A percentile compares a stretch with the other conserved stretches of the same genome.
phyloP scores from a whole-genome alignment of 2,113 vertebrate genomes.

The Calypte anna region DNA sequence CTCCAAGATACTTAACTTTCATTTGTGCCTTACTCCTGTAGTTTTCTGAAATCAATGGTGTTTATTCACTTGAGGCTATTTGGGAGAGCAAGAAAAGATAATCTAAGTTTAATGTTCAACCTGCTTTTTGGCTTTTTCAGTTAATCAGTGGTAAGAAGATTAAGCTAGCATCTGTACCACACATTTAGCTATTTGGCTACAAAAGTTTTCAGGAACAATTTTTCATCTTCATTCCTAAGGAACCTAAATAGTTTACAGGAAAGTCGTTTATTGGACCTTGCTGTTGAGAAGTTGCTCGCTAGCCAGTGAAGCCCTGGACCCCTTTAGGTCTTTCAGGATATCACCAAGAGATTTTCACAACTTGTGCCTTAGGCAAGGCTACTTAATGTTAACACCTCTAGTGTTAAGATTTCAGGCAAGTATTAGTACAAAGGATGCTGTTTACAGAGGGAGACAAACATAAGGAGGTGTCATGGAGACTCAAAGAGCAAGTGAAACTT shows the following conservation, averaged over 20 bases:
- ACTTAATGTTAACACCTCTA: not conserved
- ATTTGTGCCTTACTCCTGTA: not conserved
- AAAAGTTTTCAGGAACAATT: not conserved
- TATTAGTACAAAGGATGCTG: not conserved
- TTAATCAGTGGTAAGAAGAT: not conserved
- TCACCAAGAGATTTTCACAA: not conserved
- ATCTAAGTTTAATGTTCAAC: not conserved
- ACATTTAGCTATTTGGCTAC: not conserved
- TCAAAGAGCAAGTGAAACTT: not conserved
- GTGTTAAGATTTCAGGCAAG: not conserved
- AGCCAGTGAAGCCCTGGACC: not conserved
- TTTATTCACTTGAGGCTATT: constrained; percentile 27
- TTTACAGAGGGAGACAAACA: not conserved
- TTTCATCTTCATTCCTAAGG: not conserved
- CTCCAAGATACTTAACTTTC: not conserved
- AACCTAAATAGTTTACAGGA: not conserved
- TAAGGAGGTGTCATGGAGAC: not conserved
- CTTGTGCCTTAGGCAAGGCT: not conserved
- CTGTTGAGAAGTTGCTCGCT: not conserved
- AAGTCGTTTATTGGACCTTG: not conserved
- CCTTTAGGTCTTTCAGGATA: not conserved
- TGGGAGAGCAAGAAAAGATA: not conserved
- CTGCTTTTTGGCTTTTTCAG: not conserved
- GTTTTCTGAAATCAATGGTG: constrained; percentile 8
- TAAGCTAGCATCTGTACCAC: not conserved